Evolutionary conservation across 2,797 vertebrate genomes (phyloP).

Genomic region (Enteromius afrohamiltoni): DNA sequence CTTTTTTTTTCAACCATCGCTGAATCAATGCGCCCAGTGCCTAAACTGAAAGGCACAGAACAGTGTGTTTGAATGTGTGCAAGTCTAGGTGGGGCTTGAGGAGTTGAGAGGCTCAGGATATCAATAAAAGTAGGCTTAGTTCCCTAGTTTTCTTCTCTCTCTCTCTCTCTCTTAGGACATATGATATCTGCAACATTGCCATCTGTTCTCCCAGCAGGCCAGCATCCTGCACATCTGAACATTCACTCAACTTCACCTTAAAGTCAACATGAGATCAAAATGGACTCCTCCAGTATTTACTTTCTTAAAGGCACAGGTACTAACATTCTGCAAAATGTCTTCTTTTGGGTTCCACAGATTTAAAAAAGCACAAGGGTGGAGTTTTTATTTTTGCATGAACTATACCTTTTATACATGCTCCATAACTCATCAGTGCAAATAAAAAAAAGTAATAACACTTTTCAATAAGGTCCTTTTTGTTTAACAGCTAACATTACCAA

Average conservation of each 20-base stretch:
- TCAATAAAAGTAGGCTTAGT: conserved; percentile 51
- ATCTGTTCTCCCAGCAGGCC: not conserved
- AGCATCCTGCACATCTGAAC: not conserved
- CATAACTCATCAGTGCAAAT: no score
- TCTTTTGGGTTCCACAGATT: not conserved
- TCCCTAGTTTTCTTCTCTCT: conserved; percentile 36
- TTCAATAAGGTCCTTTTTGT: no score
- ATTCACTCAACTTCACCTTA: conserved; percentile 14
- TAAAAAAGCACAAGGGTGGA: not conserved
- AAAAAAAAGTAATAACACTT: no score
- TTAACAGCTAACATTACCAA: no score
- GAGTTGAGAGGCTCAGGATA: conserved; percentile 49
- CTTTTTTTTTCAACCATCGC: conserved; percentile 57
- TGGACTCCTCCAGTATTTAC: not conserved
- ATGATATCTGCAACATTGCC: not conserved
- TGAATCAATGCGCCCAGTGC: conserved; percentile 68
- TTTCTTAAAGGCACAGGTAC: not conserved
- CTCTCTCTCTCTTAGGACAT: not conserved
- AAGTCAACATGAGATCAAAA: conserved; percentile 17
- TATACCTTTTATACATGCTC: no score
- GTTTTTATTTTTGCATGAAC: no score
- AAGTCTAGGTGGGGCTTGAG: not conserved
- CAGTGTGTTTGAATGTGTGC: conserved; percentile 8
- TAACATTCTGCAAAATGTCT: not conserved
- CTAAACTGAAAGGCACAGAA: conserved; percentile 55